Conservation (phyloP, 2,113 vertebrate genomes). For the Nannospalax galili region DNA sequence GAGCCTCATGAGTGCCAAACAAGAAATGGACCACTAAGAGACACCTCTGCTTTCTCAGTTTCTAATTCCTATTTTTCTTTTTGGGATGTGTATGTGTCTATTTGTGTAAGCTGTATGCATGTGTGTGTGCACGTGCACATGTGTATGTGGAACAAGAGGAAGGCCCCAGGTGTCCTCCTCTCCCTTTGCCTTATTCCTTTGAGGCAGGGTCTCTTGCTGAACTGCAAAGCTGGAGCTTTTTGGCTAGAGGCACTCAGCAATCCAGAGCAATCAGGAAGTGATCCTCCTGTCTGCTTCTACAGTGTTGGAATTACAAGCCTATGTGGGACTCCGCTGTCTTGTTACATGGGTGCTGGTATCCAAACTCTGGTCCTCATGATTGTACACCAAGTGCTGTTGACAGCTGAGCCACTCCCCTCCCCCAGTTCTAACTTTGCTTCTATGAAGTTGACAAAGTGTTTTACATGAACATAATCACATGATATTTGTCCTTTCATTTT, state of each 20-base stretch:
- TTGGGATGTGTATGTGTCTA: background rate
- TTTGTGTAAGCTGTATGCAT: background rate
- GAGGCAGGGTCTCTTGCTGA: background rate
- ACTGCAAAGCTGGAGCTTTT: background rate
- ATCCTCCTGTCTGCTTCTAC: background rate
- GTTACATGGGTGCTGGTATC: background rate
- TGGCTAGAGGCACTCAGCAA: background rate
- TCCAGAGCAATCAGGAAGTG: no score
- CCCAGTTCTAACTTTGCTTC: background rate
- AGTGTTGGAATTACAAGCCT: background rate
- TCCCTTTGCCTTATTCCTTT: background rate
- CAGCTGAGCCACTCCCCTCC: background rate
- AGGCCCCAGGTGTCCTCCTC: background rate
- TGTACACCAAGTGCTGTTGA: background rate
- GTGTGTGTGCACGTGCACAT: background rate
- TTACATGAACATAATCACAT: background rate
- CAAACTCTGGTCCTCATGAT: background rate
- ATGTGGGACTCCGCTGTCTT: background rate
- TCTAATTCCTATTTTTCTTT: background rate
- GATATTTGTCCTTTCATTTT: background rate
- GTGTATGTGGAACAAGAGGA: background rate
- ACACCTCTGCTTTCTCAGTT: background rate
- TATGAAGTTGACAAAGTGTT: background rate
- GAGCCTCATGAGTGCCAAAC: background rate
- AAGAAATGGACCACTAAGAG: background rate